phyloP scores from a whole-genome alignment of 1,140 invertebrate genomes.

The Drosophila littoralis region DNA sequence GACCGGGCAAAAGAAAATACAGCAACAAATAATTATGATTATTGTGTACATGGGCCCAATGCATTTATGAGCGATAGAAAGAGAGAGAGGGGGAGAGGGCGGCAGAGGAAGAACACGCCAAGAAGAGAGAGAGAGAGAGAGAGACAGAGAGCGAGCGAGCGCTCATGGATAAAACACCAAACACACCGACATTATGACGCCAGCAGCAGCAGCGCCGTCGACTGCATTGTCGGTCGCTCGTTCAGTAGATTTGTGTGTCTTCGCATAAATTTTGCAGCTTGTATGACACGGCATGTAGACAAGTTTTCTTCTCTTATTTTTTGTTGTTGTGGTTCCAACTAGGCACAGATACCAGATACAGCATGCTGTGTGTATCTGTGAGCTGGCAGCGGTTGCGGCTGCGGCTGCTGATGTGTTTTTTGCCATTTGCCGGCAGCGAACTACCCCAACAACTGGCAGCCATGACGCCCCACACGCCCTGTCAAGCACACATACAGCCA shows the following conservation, averaged over 20 bases:
- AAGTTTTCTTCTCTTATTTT: conserved; percentile 62
- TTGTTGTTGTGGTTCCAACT: conserved; percentile 25
- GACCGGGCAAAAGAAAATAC: conserved; percentile 65
- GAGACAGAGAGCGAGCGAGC: conserved; percentile 6
- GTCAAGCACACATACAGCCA: conserved; percentile 22
- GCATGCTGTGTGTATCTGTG: conserved; percentile 13
- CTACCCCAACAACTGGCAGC: conserved; percentile 75
- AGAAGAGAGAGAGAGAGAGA: neutral
- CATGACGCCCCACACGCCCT: conserved; percentile 38
- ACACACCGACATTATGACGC: conserved; percentile 29
- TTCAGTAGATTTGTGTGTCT: conserved; percentile 84
- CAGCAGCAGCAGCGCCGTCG: conserved; percentile 34
- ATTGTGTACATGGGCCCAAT: conserved; percentile 55
- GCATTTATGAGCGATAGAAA: conserved; percentile 35
- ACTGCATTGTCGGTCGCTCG: conserved; percentile 74
- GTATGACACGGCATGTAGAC: conserved; percentile 75
- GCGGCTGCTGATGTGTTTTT: conserved; percentile 22
- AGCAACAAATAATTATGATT: conserved; percentile 61
- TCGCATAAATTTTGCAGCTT: conserved; percentile 84
- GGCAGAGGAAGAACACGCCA: conserved; percentile 2
- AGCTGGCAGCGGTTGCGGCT: neutral
- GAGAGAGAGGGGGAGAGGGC: neutral
- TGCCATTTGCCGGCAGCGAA: conserved; percentile 66
- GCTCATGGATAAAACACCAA: conserved; percentile 15
- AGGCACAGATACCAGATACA: conserved; percentile 43